Evolutionary conservation across 2,113 vertebrate genomes (phyloP).

Genomic region (Oryzias melastigma): DNA sequence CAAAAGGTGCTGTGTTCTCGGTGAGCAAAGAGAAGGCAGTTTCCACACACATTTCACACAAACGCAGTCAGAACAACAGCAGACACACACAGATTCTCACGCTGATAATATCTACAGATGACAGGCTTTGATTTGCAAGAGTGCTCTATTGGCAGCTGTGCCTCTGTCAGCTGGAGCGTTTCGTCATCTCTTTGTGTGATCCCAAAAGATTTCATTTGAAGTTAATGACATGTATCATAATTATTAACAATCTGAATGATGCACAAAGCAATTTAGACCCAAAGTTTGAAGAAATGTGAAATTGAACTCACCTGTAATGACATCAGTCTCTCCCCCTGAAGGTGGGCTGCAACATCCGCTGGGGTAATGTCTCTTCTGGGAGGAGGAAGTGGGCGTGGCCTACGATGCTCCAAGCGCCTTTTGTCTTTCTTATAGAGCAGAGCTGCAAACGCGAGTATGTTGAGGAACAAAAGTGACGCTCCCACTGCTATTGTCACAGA

Average conservation of each 20-base stretch:
- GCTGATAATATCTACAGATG: constrained; percentile 43
- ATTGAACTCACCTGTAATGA: constrained; percentile 82
- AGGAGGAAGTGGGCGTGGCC: constrained; percentile 83
- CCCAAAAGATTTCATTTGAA: constrained; percentile 9
- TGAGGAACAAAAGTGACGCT: constrained; percentile 91
- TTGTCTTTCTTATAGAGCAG: constrained; percentile 98
- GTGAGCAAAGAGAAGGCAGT: constrained; percentile 35
- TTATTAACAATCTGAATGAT: neutral
- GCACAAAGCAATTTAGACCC: neutral
- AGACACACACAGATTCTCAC: constrained; percentile 16
- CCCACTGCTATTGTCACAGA: constrained; percentile 97
- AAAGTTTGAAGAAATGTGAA: neutral
- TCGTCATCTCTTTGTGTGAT: constrained; percentile 16
- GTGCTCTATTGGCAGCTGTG: constrained; percentile 44
- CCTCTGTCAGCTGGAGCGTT: constrained; percentile 15
- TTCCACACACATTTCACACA: too few relatives aligned
- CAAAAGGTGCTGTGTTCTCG: constrained; percentile 25
- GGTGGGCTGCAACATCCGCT: constrained; percentile 84
- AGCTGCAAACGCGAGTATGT: constrained; percentile 94
- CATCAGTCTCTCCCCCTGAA: constrained; percentile 92
- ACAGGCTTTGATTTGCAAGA: constrained; percentile 42
- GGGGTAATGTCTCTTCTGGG: constrained; percentile 86
- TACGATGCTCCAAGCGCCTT: constrained; percentile 82
- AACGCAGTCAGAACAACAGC: constrained; percentile 24
- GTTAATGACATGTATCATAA: neutral